A percentile compares a stretch with the other conserved stretches of the same genome.
These are phyloP conservation scores for Tichodroma muraria DNA, from an alignment of 2,113 vertebrate species.

Conservation along the genomic window DNA sequence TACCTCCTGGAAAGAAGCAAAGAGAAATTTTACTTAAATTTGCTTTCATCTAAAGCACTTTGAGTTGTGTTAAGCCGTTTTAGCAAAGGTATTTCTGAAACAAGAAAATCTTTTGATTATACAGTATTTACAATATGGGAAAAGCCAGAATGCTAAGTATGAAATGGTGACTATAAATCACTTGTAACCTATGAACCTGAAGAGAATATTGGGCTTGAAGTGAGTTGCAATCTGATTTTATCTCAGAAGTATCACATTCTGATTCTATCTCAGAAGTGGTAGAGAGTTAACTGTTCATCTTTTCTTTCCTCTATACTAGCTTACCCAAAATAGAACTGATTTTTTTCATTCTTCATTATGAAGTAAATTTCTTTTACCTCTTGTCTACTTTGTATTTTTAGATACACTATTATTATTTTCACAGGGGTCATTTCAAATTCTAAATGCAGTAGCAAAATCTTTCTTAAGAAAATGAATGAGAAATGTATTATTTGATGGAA, in stretches of 20 bases:
- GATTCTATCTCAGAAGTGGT: neutral
- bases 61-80: neutral
- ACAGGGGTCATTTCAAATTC: neutral
- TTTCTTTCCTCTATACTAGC: neutral
- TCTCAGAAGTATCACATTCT: neutral
- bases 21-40: neutral
- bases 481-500: neutral
- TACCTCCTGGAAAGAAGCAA: neutral
- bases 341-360: neutral
- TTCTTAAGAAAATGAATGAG: neutral
- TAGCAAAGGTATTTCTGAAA: conserved; percentile 12
- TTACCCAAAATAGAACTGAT: neutral
- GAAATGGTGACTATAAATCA: conserved; percentile 15
- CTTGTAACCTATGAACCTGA: neutral
- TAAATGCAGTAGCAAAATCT: neutral
- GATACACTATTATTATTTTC: neutral
- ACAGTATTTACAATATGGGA: neutral
- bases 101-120: neutral
- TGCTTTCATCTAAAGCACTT: neutral
- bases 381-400: neutral
- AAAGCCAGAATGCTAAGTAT: neutral
- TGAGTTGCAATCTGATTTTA: neutral
- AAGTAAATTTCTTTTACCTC: neutral
- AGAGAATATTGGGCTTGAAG: neutral
- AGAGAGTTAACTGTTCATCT: neutral